Base-by-base conservation (phyloP, 2,113 vertebrate genomes). In the Odobenus rosmarus region DNA sequence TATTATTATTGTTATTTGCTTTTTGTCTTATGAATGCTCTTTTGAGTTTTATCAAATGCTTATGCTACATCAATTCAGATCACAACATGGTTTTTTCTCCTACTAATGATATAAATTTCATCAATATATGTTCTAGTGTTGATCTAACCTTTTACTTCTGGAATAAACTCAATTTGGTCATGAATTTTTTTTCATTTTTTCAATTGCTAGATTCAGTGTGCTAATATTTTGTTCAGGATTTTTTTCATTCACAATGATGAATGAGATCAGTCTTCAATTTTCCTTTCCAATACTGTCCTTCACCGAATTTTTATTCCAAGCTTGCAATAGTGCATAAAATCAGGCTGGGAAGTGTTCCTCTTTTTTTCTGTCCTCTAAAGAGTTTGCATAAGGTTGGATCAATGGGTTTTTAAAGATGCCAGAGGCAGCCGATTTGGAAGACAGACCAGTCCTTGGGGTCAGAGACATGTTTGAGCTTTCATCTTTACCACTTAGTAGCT, bases 171-270 rank as follows among this genome's bases (percentile, higher is more conserved):
- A 85, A n/a, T 62, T 85, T 81, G 51, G 57, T 81, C 18, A 77
- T 7, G 21, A 61, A 19, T 49, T 61, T 33, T 53, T 53, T 72
- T 84, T 84, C 6, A 23, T 53, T 95, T 88, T 42, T 83, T 46
- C 53, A 95, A 31, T 51, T 93, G 23, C 59, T 74, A 36, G 42
- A 71, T 95, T 86, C 36, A 16, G 4, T n/a, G 72, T 96, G 88
- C 33, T 82, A 95, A 76, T 46, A 88, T 76, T 88, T 98, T 95
- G 55, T 61, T 98, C 69, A 46, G 62, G 42, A 62, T 55, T 96
- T 95, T 80, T 69, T 93, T 53, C 12, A 21, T 71, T 62, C 72
- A 72, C 36, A 42, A 51, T 64, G 12, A 42, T 31, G 42, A 92
- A 64, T 77, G 39, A 64, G 36, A 69, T 4, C 24, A 51, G 39